Base-by-base conservation (phyloP, 2,888 invertebrate species). In the Hypena proboscidalis region DNA sequence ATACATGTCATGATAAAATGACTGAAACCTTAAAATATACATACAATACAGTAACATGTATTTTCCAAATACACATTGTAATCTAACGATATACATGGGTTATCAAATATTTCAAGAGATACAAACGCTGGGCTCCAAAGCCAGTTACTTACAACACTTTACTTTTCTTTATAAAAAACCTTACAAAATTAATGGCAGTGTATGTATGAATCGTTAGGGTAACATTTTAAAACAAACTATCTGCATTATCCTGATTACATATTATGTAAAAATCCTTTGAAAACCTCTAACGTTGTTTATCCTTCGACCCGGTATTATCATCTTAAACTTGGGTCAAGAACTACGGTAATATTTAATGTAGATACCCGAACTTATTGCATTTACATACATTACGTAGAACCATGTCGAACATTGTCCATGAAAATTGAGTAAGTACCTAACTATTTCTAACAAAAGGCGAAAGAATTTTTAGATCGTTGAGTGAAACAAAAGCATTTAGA, bases 161-260 rank as follows among this genome's bases (percentile, higher is more conserved):
- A 39, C 19, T 15, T 11, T 32, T 37, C 33, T 31, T 31, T 17
- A 22, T 33, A 36, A 8, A 50, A 40, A 52, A 47, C 5, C 11
- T 44, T 55, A 17, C 47, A 41, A 53, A 44, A 43, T 49, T 58
- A 59, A 47, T 65, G 63, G 65, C 65, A 64, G 63, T 64, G 58
- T 56, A 48, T 48, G 30, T 32, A 44, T 47, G 37, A 49, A 51
- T 44, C 26, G 43, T 29, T 34, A 11, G 17, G 19, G 34, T 30
- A 30, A 39, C 5, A 44, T 39, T 32, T 42, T 38, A 15, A 23
- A 49, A 35, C 31, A n/a, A 39, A 39, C 17, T 26, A 25, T 33
- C 1, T 34, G 37, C 19, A 39, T 32, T 15, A 39, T 23, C 23
- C 11, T 21, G 19, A 19, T 11, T 27, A 27, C 13, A 20, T 27